Evolutionary conservation across 2,797 vertebrate genomes (phyloP).

Genomic region (Pangasius sanitwongsei): DNA sequence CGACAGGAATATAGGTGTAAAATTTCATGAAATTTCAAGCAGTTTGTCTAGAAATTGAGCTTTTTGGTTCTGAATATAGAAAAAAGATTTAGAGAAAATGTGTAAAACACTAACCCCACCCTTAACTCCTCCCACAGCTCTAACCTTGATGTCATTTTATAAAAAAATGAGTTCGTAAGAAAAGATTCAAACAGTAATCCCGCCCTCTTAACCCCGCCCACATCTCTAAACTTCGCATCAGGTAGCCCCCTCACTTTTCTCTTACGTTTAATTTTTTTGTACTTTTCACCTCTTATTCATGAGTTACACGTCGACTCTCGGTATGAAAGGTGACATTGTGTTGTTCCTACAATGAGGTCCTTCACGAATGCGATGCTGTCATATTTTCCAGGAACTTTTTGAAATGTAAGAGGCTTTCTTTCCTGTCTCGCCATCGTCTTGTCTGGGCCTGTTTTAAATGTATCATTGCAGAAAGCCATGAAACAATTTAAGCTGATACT

Average conservation of each 20-base stretch:
- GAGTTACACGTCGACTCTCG: background rate
- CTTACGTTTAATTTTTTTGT: background rate
- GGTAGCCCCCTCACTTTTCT: background rate
- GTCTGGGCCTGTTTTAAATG: slow-evolving; percentile 76
- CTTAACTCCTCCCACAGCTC: background rate
- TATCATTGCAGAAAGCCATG: slow-evolving; percentile 82
- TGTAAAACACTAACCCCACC: background rate
- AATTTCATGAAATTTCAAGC: background rate
- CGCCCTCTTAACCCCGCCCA: background rate
- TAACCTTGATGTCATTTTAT: background rate
- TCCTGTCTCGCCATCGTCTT: slow-evolving; percentile 63
- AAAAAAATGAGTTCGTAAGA: background rate
- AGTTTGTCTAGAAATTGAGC: too few relatives aligned
- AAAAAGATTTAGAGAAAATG: too few relatives aligned
- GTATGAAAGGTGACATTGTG: slow-evolving; percentile 39
- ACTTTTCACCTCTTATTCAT: background rate
- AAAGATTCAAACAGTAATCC: background rate
- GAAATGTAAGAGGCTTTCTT: slow-evolving; percentile 59
- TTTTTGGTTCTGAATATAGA: background rate
- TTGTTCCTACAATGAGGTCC: slow-evolving; percentile 30
- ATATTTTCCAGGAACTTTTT: slow-evolving; percentile 49
- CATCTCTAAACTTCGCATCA: background rate
- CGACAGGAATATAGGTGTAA: background rate
- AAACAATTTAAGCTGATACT: slow-evolving; percentile 83
- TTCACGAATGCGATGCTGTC: slow-evolving; percentile 32